phyloP scores from a whole-genome alignment of 2,888 invertebrate genomes.

The Drosophila birchii region DNA sequence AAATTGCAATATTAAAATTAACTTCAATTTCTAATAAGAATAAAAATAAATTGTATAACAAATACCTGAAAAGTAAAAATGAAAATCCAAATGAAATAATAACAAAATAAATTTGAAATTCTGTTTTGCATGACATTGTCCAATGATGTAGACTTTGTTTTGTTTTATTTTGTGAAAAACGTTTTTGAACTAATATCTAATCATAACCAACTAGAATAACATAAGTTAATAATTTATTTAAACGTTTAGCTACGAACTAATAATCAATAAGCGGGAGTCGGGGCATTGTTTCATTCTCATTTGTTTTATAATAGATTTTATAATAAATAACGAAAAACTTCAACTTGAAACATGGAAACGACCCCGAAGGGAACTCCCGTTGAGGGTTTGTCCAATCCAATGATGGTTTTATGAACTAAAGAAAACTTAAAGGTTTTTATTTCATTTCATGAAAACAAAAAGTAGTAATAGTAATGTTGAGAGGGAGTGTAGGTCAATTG shows the following conservation, averaged over 20 bases:
- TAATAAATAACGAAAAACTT: constrained; percentile 79
- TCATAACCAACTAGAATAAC: constrained; percentile 82
- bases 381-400: constrained; percentile 22
- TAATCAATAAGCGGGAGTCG: constrained; percentile 67
- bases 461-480: constrained; percentile 20
- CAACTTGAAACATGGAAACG: constrained; percentile 71
- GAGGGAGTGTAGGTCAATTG: constrained; percentile 41
- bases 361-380: constrained; percentile 39
- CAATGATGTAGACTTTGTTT: constrained; percentile 55
- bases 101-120: constrained; percentile 57
- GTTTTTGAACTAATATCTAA: constrained; percentile 78
- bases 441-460: constrained; percentile 78
- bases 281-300: constrained; percentile 39
- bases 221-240: constrained; percentile 83
- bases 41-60: too few relatives aligned
- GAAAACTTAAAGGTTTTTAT: constrained; percentile 69
- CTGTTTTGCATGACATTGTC: constrained; percentile 66
- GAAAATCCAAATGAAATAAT: constrained; percentile 41
- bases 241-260: constrained; percentile 75
- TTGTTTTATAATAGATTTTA: constrained; percentile 18
- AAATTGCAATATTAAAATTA: not conserved
- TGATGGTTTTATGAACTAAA: constrained; percentile 48
- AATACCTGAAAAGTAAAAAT: not conserved
- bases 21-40: not conserved
- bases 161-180: constrained; percentile 72